Evolutionary conservation across 2,113 vertebrate genomes (phyloP).

Genomic region (Calcarius ornatus): DNA sequence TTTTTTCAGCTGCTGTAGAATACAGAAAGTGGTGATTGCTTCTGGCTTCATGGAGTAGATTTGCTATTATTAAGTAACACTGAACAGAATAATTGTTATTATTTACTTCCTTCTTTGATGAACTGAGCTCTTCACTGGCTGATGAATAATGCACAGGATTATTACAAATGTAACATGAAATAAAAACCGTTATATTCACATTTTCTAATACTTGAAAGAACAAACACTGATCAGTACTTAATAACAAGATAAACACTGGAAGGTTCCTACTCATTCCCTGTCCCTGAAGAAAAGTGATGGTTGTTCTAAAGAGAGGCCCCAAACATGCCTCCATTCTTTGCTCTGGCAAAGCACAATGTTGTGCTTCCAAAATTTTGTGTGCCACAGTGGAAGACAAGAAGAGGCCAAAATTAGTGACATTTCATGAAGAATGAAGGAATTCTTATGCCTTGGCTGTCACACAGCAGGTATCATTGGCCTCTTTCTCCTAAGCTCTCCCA

Average conservation of each 20-base stretch:
- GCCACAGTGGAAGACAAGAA: not conserved
- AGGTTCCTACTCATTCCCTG: not conserved
- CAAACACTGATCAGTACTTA: not conserved
- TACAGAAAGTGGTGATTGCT: not conserved
- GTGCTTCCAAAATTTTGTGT: not conserved
- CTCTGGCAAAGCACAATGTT: not conserved
- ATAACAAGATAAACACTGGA: not conserved
- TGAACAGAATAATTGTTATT: slow-evolving; percentile 33
- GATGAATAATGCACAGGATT: not conserved
- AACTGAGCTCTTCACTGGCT: not conserved
- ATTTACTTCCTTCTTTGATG: slow-evolving; percentile 28
- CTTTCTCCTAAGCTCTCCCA: not conserved
- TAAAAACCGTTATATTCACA: not conserved
- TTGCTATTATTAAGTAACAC: not conserved
- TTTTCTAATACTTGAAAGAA: not conserved
- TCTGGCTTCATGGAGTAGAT: not conserved
- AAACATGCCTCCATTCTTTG: not conserved
- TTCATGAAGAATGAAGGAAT: not conserved
- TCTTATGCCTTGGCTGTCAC: not conserved
- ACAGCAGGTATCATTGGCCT: not conserved
- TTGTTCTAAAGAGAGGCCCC: not conserved
- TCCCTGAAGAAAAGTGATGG: not conserved
- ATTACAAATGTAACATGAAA: not conserved
- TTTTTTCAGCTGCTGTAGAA: not conserved
- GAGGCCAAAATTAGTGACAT: not conserved